phyloP scores from a whole-genome alignment of 1,140 invertebrate species.

The Zaprionus kolodkinae region DNA sequence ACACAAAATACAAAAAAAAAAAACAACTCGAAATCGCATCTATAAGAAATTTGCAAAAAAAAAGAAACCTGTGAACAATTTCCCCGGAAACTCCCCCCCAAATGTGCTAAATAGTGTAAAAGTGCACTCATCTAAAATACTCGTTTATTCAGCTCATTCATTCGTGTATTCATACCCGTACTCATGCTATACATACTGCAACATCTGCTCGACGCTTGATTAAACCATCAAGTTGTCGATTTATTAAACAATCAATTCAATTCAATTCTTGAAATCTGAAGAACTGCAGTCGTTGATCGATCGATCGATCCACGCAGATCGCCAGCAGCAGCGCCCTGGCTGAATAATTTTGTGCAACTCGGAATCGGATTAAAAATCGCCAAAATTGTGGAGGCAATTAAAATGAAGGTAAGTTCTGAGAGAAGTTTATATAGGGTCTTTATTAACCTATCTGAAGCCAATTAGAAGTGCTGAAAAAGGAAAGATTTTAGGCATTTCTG shows the following conservation, averaged over 20 bases:
- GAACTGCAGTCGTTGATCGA: slow-evolving; percentile 23
- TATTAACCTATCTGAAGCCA: background rate
- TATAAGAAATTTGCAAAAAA: background rate
- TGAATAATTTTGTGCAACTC: slow-evolving; percentile 59
- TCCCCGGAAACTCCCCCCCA: slow-evolving; percentile 33
- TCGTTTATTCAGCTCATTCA: background rate
- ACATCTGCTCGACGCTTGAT: slow-evolving; percentile 57
- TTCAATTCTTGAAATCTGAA: background rate
- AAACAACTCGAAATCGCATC: background rate
- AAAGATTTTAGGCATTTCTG: background rate
- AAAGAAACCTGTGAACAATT: slow-evolving; percentile 50
- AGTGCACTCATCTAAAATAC: slow-evolving; percentile 3
- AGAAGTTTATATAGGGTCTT: background rate
- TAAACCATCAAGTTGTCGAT: slow-evolving; percentile 57
- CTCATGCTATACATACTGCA: slow-evolving; percentile 33
- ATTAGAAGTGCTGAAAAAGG: background rate
- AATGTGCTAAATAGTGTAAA: slow-evolving; percentile 22
- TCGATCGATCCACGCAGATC: slow-evolving; percentile 13
- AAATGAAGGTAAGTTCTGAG: slow-evolving; percentile 77
- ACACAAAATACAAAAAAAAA: background rate
- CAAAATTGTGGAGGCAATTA: slow-evolving; percentile 84
- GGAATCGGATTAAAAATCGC: slow-evolving; percentile 83
- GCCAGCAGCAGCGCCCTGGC: slow-evolving; percentile 57
- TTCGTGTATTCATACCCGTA: background rate
- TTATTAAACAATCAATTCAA: slow-evolving; percentile 8